These are phyloP conservation scores for Bombus pascuorum DNA, from an alignment of 1,140 invertebrate species.

Conservation along the genomic window DNA sequence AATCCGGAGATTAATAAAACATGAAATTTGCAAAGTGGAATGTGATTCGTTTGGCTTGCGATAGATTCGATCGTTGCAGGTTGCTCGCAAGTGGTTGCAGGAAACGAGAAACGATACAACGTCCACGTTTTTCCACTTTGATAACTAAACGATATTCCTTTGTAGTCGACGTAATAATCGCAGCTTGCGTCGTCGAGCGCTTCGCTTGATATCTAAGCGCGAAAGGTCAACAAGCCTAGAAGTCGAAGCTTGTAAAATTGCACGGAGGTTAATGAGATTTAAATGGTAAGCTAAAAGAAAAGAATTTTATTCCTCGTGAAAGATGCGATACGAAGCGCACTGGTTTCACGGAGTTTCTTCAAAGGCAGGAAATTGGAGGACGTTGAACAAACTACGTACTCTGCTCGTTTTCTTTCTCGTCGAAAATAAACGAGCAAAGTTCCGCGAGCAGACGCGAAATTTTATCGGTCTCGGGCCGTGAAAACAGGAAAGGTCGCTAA, in stretches of 20 bases:
- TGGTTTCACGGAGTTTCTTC: not conserved
- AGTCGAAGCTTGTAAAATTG: not conserved
- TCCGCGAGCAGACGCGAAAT: not conserved
- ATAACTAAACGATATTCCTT: not conserved
- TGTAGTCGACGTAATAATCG: slow-evolving; percentile 2
- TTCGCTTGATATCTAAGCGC: too few species aligned
- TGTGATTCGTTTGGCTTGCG: not conserved
- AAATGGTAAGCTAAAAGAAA: not conserved
- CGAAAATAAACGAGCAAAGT: slow-evolving; percentile 4
- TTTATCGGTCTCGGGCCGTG: not conserved
- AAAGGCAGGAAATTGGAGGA: not conserved
- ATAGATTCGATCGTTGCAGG: not conserved
- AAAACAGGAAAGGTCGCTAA: not conserved
- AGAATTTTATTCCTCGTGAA: not conserved
- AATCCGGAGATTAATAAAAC: too few species aligned
- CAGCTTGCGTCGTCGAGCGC: not conserved
- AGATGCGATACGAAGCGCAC: not conserved
- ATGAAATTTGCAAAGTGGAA: not conserved
- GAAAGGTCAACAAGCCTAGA: not conserved
- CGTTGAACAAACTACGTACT: not conserved
- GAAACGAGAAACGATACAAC: not conserved
- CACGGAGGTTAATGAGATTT: not conserved
- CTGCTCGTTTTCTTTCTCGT: not conserved
- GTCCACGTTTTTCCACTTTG: too few species aligned
- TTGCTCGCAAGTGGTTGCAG: too few species aligned